Base-by-base conservation (phyloP, 1,140 invertebrate genomes). In the Zelostemma sp. region DNA sequence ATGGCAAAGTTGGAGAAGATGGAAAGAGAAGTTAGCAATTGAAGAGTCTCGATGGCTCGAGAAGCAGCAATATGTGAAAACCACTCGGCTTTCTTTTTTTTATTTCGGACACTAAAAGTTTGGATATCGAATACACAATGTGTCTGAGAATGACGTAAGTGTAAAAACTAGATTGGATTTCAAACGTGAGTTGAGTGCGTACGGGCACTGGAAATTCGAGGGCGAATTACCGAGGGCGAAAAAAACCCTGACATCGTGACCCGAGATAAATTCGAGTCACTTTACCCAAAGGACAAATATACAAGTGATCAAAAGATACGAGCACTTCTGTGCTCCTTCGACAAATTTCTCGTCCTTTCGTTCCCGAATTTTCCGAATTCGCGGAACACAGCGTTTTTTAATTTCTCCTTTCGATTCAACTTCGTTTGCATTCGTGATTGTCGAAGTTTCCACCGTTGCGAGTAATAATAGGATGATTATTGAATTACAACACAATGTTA, bases 111-210 rank as follows among this genome's bases (percentile, higher is more conserved):
- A 56, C 51, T 48, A 55, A 63, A 63, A 63, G 51, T 55, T 63
- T 57, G 50, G 59, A 63, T 73, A 73, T 66, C 62, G 54, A 68
- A 61, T 61, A 60, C 48, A 56, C 60, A 61, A 60, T 46, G 65
- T 68, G 73, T 64, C 43, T 68, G 59, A 68, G 67, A 68, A 54
- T 68, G 68, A 64, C 45, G 45, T 60, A 66, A 73, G 58, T 72
- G 68, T 75, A 78, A 79, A 76, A 75, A 78, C 48, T 72, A 56
- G 69, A 79, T 79, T 79, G 76, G 76, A 74, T 66, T 40, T 38
- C 56, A 59, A 67, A 78, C 73, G 76, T 73, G 74, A 74, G 74
- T 31, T 53, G 64, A 65, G 63, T 65, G 62, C 55, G 62, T 65
- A 51, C 21, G 48, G 43, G 41, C 50, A 53, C 31, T 45, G 3